Conservation (phyloP, 2,888 invertebrate genomes). For the Magallana nippona region DNA sequence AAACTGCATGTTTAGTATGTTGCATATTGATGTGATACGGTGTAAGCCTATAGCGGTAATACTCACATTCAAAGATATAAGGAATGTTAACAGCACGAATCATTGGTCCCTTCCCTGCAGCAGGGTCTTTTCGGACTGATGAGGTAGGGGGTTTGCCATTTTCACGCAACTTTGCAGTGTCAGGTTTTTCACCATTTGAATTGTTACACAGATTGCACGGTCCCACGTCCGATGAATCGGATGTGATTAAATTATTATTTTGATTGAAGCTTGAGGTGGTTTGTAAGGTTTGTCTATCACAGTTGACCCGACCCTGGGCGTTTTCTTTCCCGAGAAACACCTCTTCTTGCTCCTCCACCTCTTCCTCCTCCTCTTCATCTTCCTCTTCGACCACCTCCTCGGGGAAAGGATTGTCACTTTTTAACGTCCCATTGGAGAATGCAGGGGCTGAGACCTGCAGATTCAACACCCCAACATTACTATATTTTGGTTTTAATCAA, state of each 20-base stretch:
- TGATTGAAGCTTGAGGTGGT: constrained; percentile 22
- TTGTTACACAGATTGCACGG: not conserved
- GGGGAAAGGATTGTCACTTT: not conserved
- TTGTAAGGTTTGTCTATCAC: constrained; percentile 9
- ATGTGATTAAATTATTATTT: constrained; percentile 10
- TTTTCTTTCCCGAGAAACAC: not conserved
- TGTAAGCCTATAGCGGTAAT: not conserved
- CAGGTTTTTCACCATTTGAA: constrained; percentile 1
- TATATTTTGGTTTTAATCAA: too few relatives aligned
- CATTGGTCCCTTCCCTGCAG: constrained; percentile 4
- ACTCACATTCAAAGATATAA: constrained; percentile 52
- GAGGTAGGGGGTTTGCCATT: constrained; percentile 5
- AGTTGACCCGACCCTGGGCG: constrained; percentile 4
- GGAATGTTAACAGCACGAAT: constrained; percentile 46
- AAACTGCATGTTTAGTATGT: too few relatives aligned
- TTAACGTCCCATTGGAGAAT: not conserved
- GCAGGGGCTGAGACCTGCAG: not conserved
- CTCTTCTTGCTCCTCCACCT: constrained; percentile 19
- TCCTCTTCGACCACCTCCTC: not conserved
- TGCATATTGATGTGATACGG: too few relatives aligned
- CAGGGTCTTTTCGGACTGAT: constrained; percentile 12
- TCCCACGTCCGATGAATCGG: constrained; percentile 8
- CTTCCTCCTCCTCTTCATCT: not conserved
- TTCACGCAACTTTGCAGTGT: not conserved
- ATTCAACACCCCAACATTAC: too few relatives aligned